These are phyloP conservation scores for Pygmarrhopalites habei DNA, from an alignment of 1,140 invertebrate species.

Conservation along the genomic window DNA sequence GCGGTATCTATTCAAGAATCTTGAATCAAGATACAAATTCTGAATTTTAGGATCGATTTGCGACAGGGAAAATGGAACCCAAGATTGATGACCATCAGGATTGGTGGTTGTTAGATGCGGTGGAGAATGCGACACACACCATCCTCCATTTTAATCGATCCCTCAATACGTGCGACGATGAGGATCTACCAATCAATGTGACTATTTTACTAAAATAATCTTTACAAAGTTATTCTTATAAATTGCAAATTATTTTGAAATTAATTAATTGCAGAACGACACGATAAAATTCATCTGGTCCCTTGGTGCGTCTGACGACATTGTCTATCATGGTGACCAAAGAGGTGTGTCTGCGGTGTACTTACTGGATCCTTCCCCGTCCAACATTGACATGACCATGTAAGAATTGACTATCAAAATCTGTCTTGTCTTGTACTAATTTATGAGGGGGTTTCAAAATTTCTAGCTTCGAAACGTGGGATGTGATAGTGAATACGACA, in stretches of 20 bases:
- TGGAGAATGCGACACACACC: slow-evolving; percentile 63
- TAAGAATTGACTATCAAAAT: too few species aligned
- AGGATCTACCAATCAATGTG: slow-evolving; percentile 17
- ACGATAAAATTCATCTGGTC: slow-evolving; percentile 12
- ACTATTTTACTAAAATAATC: background rate
- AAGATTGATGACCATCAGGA: slow-evolving; percentile 61
- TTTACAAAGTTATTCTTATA: too few species aligned
- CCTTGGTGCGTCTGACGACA: background rate
- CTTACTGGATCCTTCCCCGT: background rate
- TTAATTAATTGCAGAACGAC: background rate
- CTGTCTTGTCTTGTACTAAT: too few species aligned
- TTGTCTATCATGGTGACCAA: slow-evolving; percentile 3
- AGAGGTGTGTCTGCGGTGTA: background rate
- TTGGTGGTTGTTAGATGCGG: slow-evolving; percentile 58
- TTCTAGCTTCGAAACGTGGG: slow-evolving; percentile 1
- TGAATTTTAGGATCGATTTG: slow-evolving; percentile 57
- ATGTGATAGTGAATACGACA: background rate
- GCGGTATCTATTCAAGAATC: too few species aligned
- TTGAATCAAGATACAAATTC: too few species aligned
- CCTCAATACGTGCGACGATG: slow-evolving; percentile 59
- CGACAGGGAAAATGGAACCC: slow-evolving; percentile 52
- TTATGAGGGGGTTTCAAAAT: background rate
- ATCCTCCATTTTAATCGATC: slow-evolving; percentile 57
- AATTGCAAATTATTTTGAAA: background rate
- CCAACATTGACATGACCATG: slow-evolving; percentile 1